Conservation (phyloP, 2,888 invertebrate genomes). For the Lampropteryx suffumata region DNA sequence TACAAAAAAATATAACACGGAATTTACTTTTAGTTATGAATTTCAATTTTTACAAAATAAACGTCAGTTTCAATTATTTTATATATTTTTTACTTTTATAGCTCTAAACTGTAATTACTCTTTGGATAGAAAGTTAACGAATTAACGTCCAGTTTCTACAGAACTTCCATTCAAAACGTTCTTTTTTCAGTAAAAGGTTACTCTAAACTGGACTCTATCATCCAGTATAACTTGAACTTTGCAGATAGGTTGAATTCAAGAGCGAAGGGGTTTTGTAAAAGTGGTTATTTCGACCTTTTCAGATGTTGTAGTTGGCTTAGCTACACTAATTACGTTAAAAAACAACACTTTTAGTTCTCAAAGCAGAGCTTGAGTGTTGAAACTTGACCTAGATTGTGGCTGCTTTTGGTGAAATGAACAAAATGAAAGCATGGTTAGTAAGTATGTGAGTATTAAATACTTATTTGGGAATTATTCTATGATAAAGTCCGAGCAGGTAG, state of each 20-base stretch:
- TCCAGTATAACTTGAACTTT: conserved; percentile 28
- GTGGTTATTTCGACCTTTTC: conserved; percentile 45
- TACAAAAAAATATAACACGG: too few species aligned
- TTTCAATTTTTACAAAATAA: too few species aligned
- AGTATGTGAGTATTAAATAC: background rate
- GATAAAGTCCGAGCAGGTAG: too few species aligned
- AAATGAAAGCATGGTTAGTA: background rate
- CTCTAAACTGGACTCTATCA: conserved; percentile 16
- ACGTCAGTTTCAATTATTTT: too few species aligned
- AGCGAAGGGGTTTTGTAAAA: conserved; percentile 27
- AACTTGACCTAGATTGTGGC: conserved; percentile 50
- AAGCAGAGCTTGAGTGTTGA: conserved; percentile 45
- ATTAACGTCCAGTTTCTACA: conserved; percentile 17
- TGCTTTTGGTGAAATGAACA: conserved; percentile 19
- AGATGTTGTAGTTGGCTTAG: conserved; percentile 54
- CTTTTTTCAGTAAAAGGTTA: conserved; percentile 23
- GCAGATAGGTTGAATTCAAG: background rate
- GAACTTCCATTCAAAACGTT: conserved; percentile 14
- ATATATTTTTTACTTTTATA: background rate
- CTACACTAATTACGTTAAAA: conserved; percentile 74
- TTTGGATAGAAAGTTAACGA: conserved; percentile 26
- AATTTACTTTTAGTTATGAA: too few species aligned
- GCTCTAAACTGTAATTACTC: conserved; percentile 18
- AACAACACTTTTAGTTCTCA: conserved; percentile 61
- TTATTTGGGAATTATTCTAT: too few species aligned